Evolutionary conservation across 2,888 invertebrate species (phyloP), one percentile per base, ranked within the genome.

Genomic region (Meiosimyza decipiens): DNA sequence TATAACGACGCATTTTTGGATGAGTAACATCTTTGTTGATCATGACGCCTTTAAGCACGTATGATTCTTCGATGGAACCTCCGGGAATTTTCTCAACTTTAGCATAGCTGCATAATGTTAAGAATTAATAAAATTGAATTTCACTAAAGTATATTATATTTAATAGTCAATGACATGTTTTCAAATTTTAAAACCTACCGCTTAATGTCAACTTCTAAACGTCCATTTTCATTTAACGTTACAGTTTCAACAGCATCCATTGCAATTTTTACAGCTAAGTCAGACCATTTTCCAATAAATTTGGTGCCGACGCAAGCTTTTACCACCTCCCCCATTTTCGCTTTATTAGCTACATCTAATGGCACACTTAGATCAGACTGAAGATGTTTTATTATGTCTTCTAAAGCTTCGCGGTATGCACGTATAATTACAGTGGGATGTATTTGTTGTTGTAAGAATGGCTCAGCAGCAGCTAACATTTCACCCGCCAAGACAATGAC

Each of bases 11-110:
- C 99, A 99, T 99, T 89, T 98, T 98, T 0, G 98, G 93, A 87
- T 99, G 99, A 0, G 97, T 97, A 1, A 99, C 97, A 86, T 99
- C 99, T 88, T 99, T 99, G 89, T 99, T 99, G 73, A 99, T 87
- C 96, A 99, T 98, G 15, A 99, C 94, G 55, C 99, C 99, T 79
- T 91, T 93, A 50, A 99, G 88, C 9, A 99, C 98, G 77, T 91
- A 89, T 0, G 97, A 98, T 78, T 99, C 98, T 81, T 99, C 98
- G 72, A 99, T 94, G 0, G 94, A 90, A 12, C 98, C 99, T 33
- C 99, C 99, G 1, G 99, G 99, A 79, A 99, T 94, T 86, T 94
- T 94, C 81, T 94, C 94, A 22, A 99, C 94, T 89, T 97, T 97
- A 1, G 97, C 98, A 83, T 98, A 99, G 74, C 91, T 91, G 79